A percentile compares a stretch with the other conserved stretches of the same genome.
These are phyloP conservation scores for Spea multiplicata DNA, from an alignment of 2,113 vertebrate genomes.

Conservation along the genomic window DNA sequence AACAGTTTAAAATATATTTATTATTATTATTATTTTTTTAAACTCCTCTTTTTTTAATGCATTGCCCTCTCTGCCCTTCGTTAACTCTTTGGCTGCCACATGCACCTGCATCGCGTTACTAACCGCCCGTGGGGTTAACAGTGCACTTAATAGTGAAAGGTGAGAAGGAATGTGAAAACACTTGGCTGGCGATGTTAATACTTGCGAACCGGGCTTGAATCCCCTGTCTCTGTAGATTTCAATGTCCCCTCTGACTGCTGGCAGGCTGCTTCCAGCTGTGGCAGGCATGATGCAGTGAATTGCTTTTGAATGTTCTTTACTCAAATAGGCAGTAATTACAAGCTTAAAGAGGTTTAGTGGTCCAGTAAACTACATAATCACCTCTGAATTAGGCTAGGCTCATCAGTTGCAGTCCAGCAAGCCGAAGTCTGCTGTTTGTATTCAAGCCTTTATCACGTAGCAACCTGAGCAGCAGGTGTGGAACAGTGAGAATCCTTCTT, in stretches of 20 bases:
- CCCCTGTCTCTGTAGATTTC: constrained; percentile 78
- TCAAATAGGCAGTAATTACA: constrained; percentile 99
- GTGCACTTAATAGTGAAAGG: constrained; percentile 68
- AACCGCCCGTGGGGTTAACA: constrained; percentile 57
- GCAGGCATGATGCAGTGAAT: constrained; percentile 90
- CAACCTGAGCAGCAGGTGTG: constrained; percentile 95
- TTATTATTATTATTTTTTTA: background rate
- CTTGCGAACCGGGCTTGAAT: constrained; percentile 71
- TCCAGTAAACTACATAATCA: constrained; percentile 99
- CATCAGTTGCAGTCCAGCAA: constrained; percentile 98
- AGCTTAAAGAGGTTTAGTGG: constrained; percentile 99
- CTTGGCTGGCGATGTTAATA: constrained; percentile 63
- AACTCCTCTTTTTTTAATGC: background rate
- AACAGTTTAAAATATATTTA: background rate
- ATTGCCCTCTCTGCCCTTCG: background rate
- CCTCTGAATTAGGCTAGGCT: constrained; percentile 97
- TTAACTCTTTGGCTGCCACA: background rate
- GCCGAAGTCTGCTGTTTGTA: constrained; percentile 86
- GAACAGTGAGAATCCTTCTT: constrained; percentile 89
- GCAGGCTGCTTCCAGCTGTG: constrained; percentile 96
- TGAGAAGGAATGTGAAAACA: constrained; percentile 64
- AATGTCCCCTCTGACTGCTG: constrained; percentile 84
- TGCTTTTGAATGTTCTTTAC: constrained; percentile 97
- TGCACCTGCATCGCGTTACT: background rate
- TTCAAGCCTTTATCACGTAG: constrained; percentile 83